Evolutionary conservation across 2,797 vertebrate genomes (phyloP), one percentile per base, ranked within the genome.

Genomic region (Orientallactaga sibirica): DNA sequence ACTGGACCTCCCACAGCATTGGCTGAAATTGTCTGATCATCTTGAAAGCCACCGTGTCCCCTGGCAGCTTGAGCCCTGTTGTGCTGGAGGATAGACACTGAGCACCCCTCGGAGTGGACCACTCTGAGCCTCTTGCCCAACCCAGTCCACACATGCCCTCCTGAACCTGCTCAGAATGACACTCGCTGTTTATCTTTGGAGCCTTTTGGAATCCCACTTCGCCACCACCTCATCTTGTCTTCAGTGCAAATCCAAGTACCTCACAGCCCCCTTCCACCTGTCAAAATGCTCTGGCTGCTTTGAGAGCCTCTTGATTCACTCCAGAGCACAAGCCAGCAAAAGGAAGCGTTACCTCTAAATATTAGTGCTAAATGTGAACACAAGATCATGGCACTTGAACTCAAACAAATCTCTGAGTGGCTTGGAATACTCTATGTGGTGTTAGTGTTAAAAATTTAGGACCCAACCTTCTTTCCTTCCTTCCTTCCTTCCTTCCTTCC

Each of bases 81-180:
- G 20, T 11, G 6, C 61, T 24, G 9, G 20, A 67, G 27, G 41
- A 73, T 10, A 25, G 20, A 19, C 7, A 22, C 8, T 0, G 4
- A 20, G 4, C 0, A 3, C 4, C 4, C 37, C 24, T 43, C 4
- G 7, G 0, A 10, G 37, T 68, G n/a, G 74, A 10, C 0, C 29
- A 66, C 37, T 22, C 33, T 2, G 61, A 74, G 18, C 3, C 37
- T 41, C 71, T 55, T 25, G 3, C 1, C 37, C 37, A 15, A 2
- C 5, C 3, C 20, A 6, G 4, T 6, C 27, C 20, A 20, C 33
- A 7, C 0, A 0, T 10, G 5, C 11, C 37, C 37, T 2, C 5
- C 11, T 10, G 18, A 16, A 8, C 12, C 68, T n/a, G 5, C 12
- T 20, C 3, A 20, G 0, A 5, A 2, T 29, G 11, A 1, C 14